Evolutionary conservation across 2,888 invertebrate genomes (phyloP).

Genomic region (Thereva nobilitata): DNA sequence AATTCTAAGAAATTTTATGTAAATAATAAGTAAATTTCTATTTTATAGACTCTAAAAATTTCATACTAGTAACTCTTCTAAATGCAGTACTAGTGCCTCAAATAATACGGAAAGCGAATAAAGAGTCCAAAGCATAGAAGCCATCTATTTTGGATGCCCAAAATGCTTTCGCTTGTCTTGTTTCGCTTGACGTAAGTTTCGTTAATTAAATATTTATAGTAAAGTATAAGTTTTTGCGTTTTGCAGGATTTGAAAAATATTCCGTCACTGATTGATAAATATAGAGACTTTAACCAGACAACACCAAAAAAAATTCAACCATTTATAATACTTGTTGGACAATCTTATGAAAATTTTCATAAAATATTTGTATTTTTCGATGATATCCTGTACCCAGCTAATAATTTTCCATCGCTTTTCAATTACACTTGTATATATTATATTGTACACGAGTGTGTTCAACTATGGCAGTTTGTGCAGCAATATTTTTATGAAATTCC

Average conservation of each 20-base stretch:
- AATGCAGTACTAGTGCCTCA: too few species aligned
- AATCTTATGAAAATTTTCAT: too few species aligned
- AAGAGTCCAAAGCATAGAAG: too few species aligned
- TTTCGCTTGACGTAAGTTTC: neutral
- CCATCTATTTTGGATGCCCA: slow-evolving; percentile 3
- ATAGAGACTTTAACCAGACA: slow-evolving; percentile 5
- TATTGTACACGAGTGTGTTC: slow-evolving; percentile 10
- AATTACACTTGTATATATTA: neutral
- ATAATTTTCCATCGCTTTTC: slow-evolving; percentile 5
- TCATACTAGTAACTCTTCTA: too few species aligned
- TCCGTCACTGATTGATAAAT: too few species aligned
- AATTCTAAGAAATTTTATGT: too few species aligned
- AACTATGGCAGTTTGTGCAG: slow-evolving; percentile 6
- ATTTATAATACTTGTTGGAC: slow-evolving; percentile 16
- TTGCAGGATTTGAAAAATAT: too few species aligned
- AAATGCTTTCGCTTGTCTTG: slow-evolving; percentile 1
- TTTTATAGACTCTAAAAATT: too few species aligned
- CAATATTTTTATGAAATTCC: slow-evolving; percentile 19
- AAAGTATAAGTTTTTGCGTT: neutral
- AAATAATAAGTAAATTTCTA: too few species aligned
- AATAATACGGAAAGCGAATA: too few species aligned
- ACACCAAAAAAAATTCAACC: slow-evolving; percentile 4
- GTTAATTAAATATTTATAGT: neutral
- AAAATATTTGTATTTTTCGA: slow-evolving; percentile 10
- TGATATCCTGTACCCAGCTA: slow-evolving; percentile 7